A percentile compares a stretch with the other conserved stretches of the same genome.
phyloP scores from a whole-genome alignment of 1,140 invertebrate species.

The Schlechtendalia chinensis region DNA sequence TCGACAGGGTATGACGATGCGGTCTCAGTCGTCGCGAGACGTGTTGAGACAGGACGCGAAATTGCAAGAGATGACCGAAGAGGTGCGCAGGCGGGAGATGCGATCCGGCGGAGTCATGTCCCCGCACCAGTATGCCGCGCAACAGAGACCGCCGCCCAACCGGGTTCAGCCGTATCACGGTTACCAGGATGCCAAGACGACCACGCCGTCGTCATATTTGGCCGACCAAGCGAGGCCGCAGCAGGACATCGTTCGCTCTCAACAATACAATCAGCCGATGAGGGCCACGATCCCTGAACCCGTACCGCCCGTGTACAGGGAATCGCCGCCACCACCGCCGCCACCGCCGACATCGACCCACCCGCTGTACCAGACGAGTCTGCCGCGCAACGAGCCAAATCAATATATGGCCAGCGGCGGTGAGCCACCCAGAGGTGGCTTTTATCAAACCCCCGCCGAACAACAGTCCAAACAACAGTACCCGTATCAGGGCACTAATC shows the following conservation, averaged over 20 bases:
- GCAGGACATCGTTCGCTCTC: slow-evolving; percentile 35
- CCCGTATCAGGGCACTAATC: slow-evolving; percentile 67
- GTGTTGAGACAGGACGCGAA: slow-evolving; percentile 72
- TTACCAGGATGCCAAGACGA: slow-evolving; percentile 29
- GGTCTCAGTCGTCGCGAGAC: slow-evolving; percentile 62
- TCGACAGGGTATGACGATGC: slow-evolving; percentile 55
- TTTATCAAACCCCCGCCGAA: slow-evolving; percentile 62
- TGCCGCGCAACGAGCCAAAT: slow-evolving; percentile 14
- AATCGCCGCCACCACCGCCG: slow-evolving; percentile 66
- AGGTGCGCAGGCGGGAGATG: slow-evolving; percentile 71
- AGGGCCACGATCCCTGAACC: slow-evolving; percentile 53
- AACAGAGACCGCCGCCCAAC: slow-evolving; percentile 33
- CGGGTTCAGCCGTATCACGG: slow-evolving; percentile 33
- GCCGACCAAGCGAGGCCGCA: slow-evolving; percentile 26
- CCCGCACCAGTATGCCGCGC: slow-evolving; percentile 51
- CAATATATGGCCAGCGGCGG: slow-evolving; percentile 68
- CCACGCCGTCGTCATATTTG: background rate
- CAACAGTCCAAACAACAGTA: slow-evolving; percentile 58
- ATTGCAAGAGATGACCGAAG: slow-evolving; percentile 78
- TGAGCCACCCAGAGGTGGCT: slow-evolving; percentile 73
- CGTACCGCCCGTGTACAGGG: slow-evolving; percentile 56
- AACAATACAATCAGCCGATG: slow-evolving; percentile 28
- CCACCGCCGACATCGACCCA: slow-evolving; percentile 71
- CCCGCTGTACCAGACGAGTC: slow-evolving; percentile 62
- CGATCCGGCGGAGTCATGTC: slow-evolving; percentile 56